These are phyloP conservation scores for Nysson spinosus DNA, from an alignment of 2,888 invertebrate species.

Conservation along the genomic window DNA sequence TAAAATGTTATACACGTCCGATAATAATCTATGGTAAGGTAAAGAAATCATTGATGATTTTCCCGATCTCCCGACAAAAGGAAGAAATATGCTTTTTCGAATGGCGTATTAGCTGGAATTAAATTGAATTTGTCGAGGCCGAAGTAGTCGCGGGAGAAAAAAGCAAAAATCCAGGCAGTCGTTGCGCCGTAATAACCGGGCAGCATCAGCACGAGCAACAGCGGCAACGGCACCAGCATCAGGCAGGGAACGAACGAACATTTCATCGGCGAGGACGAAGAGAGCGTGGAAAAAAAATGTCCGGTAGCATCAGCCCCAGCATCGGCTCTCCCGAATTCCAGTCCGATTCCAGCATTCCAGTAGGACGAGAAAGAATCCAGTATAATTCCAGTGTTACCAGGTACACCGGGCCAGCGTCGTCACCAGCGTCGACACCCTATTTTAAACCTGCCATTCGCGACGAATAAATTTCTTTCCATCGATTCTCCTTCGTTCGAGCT, in stretches of 20 bases:
- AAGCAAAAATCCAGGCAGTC: constrained; percentile 38
- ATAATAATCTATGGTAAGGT: too few relatives aligned
- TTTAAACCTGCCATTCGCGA: constrained; percentile 41
- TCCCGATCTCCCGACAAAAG: constrained; percentile 40
- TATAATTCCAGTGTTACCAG: constrained; percentile 54
- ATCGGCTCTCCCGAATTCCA: constrained; percentile 47
- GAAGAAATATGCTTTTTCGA: constrained; percentile 39
- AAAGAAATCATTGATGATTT: too few relatives aligned
- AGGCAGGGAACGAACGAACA: constrained; percentile 9
- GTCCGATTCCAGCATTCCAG: constrained; percentile 52
- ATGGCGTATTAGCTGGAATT: constrained; percentile 50
- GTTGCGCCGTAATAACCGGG: constrained; percentile 47
- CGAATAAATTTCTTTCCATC: constrained; percentile 49
- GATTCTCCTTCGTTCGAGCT: constrained; percentile 28
- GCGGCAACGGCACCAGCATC: constrained; percentile 3
- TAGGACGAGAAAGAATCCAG: constrained; percentile 45
- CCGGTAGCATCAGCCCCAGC: constrained; percentile 24
- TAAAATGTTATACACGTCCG: too few relatives aligned
- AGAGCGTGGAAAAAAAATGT: constrained; percentile 10
- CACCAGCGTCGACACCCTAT: constrained; percentile 38
- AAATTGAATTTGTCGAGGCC: constrained; percentile 55
- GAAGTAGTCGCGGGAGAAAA: constrained; percentile 37
- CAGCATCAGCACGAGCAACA: constrained; percentile 1
- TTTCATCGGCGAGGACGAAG: neutral
- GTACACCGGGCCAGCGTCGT: constrained; percentile 24